Conservation (phyloP, 1,140 invertebrate species). For the Nilaparvata lugens region DNA sequence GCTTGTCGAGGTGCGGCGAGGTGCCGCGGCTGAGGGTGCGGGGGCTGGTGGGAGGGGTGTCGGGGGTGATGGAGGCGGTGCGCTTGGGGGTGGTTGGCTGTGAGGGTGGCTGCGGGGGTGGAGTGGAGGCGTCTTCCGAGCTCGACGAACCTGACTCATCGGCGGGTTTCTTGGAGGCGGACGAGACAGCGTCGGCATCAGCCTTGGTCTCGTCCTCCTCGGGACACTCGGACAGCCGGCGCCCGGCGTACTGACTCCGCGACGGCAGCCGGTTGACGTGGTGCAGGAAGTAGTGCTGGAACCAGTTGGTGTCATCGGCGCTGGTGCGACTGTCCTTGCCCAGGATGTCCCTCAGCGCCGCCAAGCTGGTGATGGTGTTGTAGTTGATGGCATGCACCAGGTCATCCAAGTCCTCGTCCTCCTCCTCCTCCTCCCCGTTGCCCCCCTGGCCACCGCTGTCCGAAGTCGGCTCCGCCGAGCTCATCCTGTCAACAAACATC, state of each 20-base stretch:
- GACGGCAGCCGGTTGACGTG: slow-evolving; percentile 56
- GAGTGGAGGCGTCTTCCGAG: background rate
- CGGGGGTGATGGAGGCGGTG: slow-evolving; percentile 32
- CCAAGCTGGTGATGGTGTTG: slow-evolving; percentile 54
- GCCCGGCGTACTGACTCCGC: slow-evolving; percentile 29
- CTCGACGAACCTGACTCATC: slow-evolving; percentile 9
- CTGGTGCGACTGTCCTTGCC: slow-evolving; percentile 48
- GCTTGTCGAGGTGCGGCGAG: slow-evolving; percentile 59
- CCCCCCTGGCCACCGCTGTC: slow-evolving; percentile 11
- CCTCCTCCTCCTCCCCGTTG: slow-evolving; percentile 32
- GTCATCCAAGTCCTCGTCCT: slow-evolving; percentile 51
- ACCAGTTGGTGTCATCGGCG: slow-evolving; percentile 53
- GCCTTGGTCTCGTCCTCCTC: slow-evolving; percentile 66
- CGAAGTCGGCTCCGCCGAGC: slow-evolving; percentile 2
- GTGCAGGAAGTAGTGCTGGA: slow-evolving; percentile 61
- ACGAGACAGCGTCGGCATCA: slow-evolving; percentile 41
- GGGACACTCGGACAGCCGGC: slow-evolving; percentile 67
- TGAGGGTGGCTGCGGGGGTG: slow-evolving; percentile 23
- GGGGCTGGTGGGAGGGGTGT: slow-evolving; percentile 28
- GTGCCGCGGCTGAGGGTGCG: slow-evolving; percentile 19
- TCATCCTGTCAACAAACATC: background rate
- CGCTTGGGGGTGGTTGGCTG: slow-evolving; percentile 35
- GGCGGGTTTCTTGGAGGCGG: slow-evolving; percentile 1
- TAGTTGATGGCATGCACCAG: slow-evolving; percentile 54
- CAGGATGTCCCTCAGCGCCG: slow-evolving; percentile 55